phyloP scores from a whole-genome alignment of 2,888 invertebrate species.

The Ormyrus nitidulus region DNA sequence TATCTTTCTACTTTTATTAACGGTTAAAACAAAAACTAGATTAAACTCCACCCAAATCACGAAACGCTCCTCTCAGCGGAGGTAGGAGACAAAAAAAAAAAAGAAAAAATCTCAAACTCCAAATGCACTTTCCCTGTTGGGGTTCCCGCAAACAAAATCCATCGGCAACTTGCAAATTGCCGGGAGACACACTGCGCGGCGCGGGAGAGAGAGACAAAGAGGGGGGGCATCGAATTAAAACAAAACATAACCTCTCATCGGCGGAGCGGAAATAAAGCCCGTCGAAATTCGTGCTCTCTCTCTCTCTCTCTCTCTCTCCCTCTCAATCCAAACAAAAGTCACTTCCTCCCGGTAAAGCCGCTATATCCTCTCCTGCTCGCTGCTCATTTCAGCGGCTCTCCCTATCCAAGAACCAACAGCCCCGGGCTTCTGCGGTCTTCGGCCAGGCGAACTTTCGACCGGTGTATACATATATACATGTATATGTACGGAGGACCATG shows the following conservation, averaged over 20 bases:
- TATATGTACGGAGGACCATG: neutral
- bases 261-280: slow-evolving; percentile 12
- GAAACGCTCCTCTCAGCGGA: too few species aligned
- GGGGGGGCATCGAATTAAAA: neutral
- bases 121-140: too few species aligned
- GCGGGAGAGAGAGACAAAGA: too few species aligned
- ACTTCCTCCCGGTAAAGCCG: slow-evolving; percentile 6
- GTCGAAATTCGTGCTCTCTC: slow-evolving; percentile 8
- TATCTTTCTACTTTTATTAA: too few species aligned
- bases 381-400: slow-evolving; percentile 13
- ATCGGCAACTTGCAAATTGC: too few species aligned
- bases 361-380: slow-evolving; percentile 3
- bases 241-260: slow-evolving; percentile 10
- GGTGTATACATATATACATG: neutral
- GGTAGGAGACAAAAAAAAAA: too few species aligned
- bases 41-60: too few species aligned
- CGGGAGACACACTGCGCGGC: too few species aligned
- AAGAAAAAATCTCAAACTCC: too few species aligned
- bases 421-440: slow-evolving; percentile 17
- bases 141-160: too few species aligned
- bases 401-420: neutral
- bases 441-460: slow-evolving; percentile 35
- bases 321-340: slow-evolving; percentile 36
- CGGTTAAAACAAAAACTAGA: too few species aligned
- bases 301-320: neutral